phyloP scores from a whole-genome alignment of 1,140 invertebrate species.

The Olivierus martensii region DNA sequence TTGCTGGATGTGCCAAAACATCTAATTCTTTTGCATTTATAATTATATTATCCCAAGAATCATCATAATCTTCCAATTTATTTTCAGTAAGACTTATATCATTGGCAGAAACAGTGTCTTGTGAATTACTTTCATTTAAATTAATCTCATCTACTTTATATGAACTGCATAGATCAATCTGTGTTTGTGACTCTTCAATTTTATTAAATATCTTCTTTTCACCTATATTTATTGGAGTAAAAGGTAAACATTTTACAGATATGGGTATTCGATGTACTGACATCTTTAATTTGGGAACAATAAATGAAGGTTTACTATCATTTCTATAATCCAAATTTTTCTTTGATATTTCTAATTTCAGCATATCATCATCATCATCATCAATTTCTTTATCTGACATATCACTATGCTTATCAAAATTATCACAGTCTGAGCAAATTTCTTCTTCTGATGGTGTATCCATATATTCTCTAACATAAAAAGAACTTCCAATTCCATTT shows the following conservation, averaged over 20 bases:
- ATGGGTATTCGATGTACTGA: not conserved
- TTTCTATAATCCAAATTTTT: not conserved
- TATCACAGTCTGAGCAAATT: not conserved
- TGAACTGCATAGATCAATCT: too few species aligned
- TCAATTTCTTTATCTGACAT: not conserved
- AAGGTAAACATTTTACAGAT: not conserved
- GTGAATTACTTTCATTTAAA: too few species aligned
- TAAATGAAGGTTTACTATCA: conserved; percentile 1
- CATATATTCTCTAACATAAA: not conserved
- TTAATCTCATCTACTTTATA: too few species aligned
- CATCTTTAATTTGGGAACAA: conserved; percentile 4
- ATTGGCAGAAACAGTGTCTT: too few species aligned
- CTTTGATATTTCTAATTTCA: not conserved
- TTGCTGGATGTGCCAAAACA: not conserved
- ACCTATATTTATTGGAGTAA: not conserved
- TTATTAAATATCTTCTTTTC: not conserved
- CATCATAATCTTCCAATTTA: not conserved
- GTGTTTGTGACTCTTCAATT: not conserved
- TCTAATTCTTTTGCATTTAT: not conserved
- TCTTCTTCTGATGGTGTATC: not conserved
- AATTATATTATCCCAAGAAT: not conserved
- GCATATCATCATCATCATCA: not conserved
- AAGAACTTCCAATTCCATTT: not conserved
- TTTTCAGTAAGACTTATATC: too few species aligned
- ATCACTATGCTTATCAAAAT: not conserved